Base-by-base conservation (phyloP, 2,797 vertebrate species). In the Acrossocheilus fasciatus region DNA sequence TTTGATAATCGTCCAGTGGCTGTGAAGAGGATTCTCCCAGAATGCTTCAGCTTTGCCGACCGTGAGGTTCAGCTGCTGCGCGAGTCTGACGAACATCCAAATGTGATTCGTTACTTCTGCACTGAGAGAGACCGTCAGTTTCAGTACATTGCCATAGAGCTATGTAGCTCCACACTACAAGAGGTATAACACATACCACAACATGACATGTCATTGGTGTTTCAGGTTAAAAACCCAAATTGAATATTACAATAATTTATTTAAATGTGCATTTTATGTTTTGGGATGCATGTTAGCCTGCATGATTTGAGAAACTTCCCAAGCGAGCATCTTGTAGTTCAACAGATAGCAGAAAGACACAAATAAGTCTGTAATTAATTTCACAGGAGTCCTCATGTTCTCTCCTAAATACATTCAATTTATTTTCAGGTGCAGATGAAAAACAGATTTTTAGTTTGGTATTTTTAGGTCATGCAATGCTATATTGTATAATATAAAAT, bases 91-190 rank as follows among this genome's bases (percentile, higher is more conserved):
- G 98, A 99, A 87, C 97, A 99, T 88, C 98, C 98, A 0, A 98
- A 99, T 0, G 98, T 99, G 83, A 99, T 99, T 91, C 98, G 98
- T 47, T 99, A 99, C 88, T 99, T 98, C 95, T 99, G 98, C 94
- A 99, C 98, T 0, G 98, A 99, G 94, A 84, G 93, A 84, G 98
- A 99, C 92, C 96, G 98, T 1, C 98, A 99, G 96, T 99, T 99
- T 93, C 98, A 99, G 93, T 99, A 99, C 94, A 99, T 99, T 0
- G 98, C 98, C 89, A 98, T 98, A 0, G 98, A 99, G 94, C 95
- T 99, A 30, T 99, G 98, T 2, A 95, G 96, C 0, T 96, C 97
- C 86, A 98, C 98, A 0, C 94, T 99, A 64, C 98, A 98, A 91
- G 97, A 99, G 97, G 98, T 98, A 91, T 69, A 1, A 11, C 3